Evolutionary conservation across 2,113 vertebrate species (phyloP), one percentile per base, ranked within the genome.

Genomic region (Nesoenas mayeri): DNA sequence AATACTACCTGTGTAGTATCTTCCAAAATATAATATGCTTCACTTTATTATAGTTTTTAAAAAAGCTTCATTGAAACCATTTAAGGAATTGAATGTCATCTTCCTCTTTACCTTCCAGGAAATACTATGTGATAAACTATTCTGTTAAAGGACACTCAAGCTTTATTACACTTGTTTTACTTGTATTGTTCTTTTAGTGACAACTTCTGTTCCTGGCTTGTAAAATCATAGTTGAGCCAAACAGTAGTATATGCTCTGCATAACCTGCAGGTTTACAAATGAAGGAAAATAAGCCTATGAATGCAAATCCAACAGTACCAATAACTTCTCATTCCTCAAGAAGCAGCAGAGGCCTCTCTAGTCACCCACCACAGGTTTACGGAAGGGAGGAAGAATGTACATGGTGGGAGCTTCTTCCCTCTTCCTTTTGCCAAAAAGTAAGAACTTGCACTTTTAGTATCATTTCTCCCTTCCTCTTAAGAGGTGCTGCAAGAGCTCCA

Each of bases 401-500:
- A 2, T 0, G 1, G 15, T 78, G 3, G 4, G 16, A 11, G 34
- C 34, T 70, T 32, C 40, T 42, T 53, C 61, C 12, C 28, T 79
- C 22, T 53, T 32, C 5, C 22, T 72, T 88, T 54, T 11, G 4
- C 69, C 64, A 28, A 28, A 71, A 79, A 11, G 3, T 34, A 54
- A 87, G 22, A 89, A 51, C 40, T 53, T 54, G 10, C 44, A 18
- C 18, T 54, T 89, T 12, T 0, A 22, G 22, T 16, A 53, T 9
- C 1, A 5, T 29, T 57, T 34, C 50, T 61, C 25, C 40, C 11
- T n/a, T 73, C 14, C 32, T 32, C 44, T 62, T 38, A 84, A 34
- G 29, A 22, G 44, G 19, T 75, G 69, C 32, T 81, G 53, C 28
- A 88, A 65, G 79, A 88, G 78, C 93, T 96, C 94, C 95, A 91